Evolutionary conservation across 2,113 vertebrate species (phyloP), one percentile per base, ranked within the genome.

Genomic region (Anarrhichthys ocellatus): DNA sequence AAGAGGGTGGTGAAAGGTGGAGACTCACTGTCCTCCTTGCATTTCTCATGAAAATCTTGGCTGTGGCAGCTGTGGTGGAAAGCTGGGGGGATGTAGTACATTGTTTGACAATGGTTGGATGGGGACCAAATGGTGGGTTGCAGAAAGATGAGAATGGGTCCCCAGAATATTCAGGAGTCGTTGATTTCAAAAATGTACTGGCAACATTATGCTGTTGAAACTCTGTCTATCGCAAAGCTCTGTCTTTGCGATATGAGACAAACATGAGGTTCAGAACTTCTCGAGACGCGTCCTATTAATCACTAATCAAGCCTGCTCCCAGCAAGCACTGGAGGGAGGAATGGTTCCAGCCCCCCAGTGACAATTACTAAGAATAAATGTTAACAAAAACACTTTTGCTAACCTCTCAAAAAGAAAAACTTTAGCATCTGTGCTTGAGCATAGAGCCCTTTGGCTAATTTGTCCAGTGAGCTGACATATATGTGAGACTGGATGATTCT

Each of bases 131-230:
- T 81, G 75, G 48, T 59, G 74, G 76, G 83, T 73, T 87, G 80
- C 42, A 81, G 63, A 85, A 80, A 85, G 83, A 82, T 68, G 85
- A 86, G 73, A 85, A 88, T 83, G 46, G 29, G 14, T 90, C 80
- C 81, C 61, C 9, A 85, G 85, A 80, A 85, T 77, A 85, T 54
- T 74, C 22, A 58, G 36, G 24, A 84, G 36, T 77, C 65, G 78
- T 10, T 68, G 68, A 83, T 87, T 80, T 82, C 4, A 83, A 46
- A 46, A 82, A 58, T 80, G 83, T 73, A 78, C 69, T 85, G 74
- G 66, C 46, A 78, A 64, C 20, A 36, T 54, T 29, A 71, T 46
- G 46, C 67, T 73, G 70, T 71, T 62, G 70, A 80, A 80, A 63
- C 24, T 20, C n/a, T n/a, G n/a, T n/a, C n/a, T n/a, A n/a, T n/a